Percentiles rank a stretch among this genome's conserved stretches.
phyloP scores from a whole-genome alignment of 2,888 invertebrate species.

The Smittia aterrima region DNA sequence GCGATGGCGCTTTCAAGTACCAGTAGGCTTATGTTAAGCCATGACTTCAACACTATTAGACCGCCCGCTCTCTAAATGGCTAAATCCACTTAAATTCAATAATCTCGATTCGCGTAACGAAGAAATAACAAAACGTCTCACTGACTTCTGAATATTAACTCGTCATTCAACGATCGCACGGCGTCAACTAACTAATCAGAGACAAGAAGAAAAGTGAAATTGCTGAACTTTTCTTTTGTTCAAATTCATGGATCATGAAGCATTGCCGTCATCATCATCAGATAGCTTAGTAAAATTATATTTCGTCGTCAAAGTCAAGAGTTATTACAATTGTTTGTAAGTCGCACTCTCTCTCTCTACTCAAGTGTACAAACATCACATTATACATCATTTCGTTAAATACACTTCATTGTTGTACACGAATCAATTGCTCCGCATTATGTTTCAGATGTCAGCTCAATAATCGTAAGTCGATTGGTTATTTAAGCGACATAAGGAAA shows the following conservation, averaged over 20 bases:
- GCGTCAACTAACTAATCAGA: neutral
- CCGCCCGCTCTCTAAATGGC: neutral
- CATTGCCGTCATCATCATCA: neutral
- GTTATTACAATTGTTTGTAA: neutral
- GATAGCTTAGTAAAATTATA: neutral
- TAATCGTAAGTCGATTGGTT: neutral
- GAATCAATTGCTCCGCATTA: neutral
- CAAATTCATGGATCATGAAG: neutral
- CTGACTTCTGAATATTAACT: neutral
- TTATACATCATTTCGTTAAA: conserved; percentile 7
- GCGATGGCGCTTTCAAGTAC: neutral
- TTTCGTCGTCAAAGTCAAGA: neutral
- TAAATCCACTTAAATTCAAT: conserved; percentile 15
- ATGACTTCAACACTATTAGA: neutral
- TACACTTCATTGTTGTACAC: neutral
- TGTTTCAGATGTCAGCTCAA: neutral
- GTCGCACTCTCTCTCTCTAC: conserved; percentile 11
- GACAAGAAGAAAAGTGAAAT: conserved; percentile 13
- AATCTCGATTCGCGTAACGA: neutral
- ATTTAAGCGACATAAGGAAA: neutral
- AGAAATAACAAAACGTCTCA: conserved; percentile 5
- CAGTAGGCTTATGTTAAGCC: neutral
- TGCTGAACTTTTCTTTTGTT: conserved; percentile 7
- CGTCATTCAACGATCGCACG: conserved; percentile 1
- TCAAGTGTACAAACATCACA: neutral